Conservation (phyloP, 2,113 vertebrate genomes). For the Epinephelus cyanopodus region DNA sequence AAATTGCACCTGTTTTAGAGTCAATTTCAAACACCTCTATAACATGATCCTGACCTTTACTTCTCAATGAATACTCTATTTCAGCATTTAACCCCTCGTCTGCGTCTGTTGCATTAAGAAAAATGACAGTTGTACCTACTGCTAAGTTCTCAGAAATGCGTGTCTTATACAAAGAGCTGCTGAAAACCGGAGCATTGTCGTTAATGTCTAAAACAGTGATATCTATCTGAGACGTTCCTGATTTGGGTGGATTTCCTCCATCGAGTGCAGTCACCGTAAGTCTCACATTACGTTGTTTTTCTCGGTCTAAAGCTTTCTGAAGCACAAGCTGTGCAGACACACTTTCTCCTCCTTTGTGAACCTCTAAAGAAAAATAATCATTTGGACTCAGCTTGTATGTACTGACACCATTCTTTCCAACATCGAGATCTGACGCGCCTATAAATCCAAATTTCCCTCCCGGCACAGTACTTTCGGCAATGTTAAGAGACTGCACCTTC, state of each 20-base stretch:
- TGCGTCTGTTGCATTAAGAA: conserved; percentile 66
- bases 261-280: conserved; percentile 74
- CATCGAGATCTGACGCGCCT: conserved; percentile 63
- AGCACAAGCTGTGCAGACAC: conserved; percentile 75
- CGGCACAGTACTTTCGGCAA: conserved; percentile 63
- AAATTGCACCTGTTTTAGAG: conserved; percentile 67
- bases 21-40: conserved; percentile 64
- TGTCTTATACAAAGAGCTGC: conserved; percentile 59
- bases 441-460: conserved; percentile 70
- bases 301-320: conserved; percentile 76
- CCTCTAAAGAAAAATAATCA: conserved; percentile 73
- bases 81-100: conserved; percentile 73
- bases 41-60: conserved; percentile 43
- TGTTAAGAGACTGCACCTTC: conserved; percentile 51
- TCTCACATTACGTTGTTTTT: conserved; percentile 54
- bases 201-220: conserved; percentile 73
- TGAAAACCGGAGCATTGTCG: conserved; percentile 75
- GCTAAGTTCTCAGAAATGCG: conserved; percentile 54
- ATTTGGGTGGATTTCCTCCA: conserved; percentile 69
- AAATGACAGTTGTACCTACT: conserved; percentile 14
- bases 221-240: conserved; percentile 62
- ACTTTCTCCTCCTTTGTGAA: conserved; percentile 73
- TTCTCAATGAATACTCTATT: conserved; percentile 71
- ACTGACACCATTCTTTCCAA: conserved; percentile 70
- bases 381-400: conserved; percentile 72